A percentile compares a stretch with the other conserved stretches of the same genome.
Evolutionary conservation across 2,113 vertebrate species (phyloP).

Genomic region (Callorhinus ursinus): DNA sequence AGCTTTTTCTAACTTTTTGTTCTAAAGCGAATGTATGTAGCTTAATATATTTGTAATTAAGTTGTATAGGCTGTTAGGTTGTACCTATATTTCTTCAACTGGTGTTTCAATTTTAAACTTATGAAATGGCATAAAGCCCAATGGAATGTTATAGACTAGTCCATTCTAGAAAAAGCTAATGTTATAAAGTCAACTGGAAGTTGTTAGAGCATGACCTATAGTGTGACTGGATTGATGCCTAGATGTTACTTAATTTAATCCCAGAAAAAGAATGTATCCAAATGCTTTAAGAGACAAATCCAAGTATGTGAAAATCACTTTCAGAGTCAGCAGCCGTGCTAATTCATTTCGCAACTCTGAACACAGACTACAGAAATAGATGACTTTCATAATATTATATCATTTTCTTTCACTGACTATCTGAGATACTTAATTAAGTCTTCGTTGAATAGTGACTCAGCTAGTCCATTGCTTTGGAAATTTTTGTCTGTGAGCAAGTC

Average conservation of each 20-base stretch:
- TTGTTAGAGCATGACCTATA: neutral
- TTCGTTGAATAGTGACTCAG: conserved; percentile 50
- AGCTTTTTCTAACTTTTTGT: neutral
- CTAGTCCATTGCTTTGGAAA: conserved; percentile 30
- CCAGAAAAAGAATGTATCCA: neutral
- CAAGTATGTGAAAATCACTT: conserved; percentile 30
- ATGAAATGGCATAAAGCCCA: conserved; percentile 10
- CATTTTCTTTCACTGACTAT: conserved; percentile 34
- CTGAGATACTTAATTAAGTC: conserved; percentile 52
- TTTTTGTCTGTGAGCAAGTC: conserved; percentile 32
- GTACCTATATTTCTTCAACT: conserved; percentile 29
- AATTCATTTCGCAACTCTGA: conserved; percentile 27
- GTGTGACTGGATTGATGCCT: neutral
- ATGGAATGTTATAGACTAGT: neutral
- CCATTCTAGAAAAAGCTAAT: conserved; percentile 25
- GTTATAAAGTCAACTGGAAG: conserved; percentile 20
- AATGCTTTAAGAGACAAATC: conserved; percentile 62
- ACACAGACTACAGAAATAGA: conserved; percentile 35
- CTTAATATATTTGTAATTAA: conserved; percentile 45
- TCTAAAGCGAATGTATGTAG: conserved; percentile 28
- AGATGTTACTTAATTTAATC: conserved; percentile 51
- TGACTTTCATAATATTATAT: conserved; percentile 38
- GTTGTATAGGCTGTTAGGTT: neutral
- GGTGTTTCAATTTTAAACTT: conserved; percentile 58
- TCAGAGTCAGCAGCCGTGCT: conserved; percentile 16